A percentile compares a stretch with the other conserved stretches of the same genome.
phyloP scores from a whole-genome alignment of 2,888 invertebrate species.

The Netelia fuscicornis region DNA sequence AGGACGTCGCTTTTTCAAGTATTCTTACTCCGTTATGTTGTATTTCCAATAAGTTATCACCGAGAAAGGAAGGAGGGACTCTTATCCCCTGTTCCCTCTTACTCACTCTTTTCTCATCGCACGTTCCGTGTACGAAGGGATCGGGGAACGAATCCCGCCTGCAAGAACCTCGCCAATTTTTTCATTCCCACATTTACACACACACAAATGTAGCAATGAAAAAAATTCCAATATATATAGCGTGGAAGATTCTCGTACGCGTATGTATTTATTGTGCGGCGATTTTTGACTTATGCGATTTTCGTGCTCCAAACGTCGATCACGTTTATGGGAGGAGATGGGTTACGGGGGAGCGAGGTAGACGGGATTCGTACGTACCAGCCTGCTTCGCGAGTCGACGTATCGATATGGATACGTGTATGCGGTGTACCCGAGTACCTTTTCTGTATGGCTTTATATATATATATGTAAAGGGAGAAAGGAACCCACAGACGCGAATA shows the following conservation, averaged over 20 bases:
- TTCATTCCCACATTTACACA: background rate
- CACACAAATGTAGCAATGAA: no score
- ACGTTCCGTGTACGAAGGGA: constrained; percentile 26
- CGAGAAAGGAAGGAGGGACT: background rate
- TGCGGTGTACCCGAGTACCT: background rate
- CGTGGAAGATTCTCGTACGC: background rate
- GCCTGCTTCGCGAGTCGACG: background rate
- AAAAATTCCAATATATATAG: background rate
- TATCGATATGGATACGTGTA: background rate
- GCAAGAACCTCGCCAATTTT: constrained; percentile 45
- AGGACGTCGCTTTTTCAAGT: background rate
- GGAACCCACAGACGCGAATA: constrained; percentile 44
- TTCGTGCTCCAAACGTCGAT: constrained; percentile 54
- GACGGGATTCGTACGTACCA: no score
- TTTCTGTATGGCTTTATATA: background rate
- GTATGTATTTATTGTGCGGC: constrained; percentile 43
- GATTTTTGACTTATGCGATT: constrained; percentile 50
- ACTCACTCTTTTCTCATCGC: background rate
- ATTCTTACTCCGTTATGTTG: background rate
- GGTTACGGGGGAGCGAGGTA: no score
- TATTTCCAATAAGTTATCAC: constrained; percentile 29
- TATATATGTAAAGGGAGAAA: background rate
- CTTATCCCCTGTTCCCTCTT: background rate
- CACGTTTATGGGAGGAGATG: constrained; percentile 42
- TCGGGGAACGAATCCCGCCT: constrained; percentile 43